phyloP scores from a whole-genome alignment of 2,888 invertebrate species.

The Yponomeuta plumbellus region DNA sequence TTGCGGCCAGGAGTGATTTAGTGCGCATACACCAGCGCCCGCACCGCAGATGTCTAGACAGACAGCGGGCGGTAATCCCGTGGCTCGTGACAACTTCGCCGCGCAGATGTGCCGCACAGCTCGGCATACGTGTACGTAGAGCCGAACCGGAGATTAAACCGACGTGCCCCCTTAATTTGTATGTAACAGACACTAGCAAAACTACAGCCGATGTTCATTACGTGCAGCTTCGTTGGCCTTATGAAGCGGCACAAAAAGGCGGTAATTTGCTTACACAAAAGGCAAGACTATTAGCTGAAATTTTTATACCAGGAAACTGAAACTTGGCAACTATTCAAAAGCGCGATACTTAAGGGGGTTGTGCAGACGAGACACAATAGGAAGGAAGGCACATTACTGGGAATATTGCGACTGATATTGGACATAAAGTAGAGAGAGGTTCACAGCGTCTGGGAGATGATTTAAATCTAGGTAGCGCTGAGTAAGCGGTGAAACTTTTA shows the following conservation, averaged over 20 bases:
- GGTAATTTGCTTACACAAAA: constrained; percentile 14
- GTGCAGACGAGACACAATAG: constrained; percentile 29
- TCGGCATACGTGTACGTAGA: neutral
- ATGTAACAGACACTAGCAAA: neutral
- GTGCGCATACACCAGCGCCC: neutral
- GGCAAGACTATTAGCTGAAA: constrained; percentile 6
- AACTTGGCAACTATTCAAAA: constrained; percentile 22
- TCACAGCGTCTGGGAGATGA: constrained; percentile 22
- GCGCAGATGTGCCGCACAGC: neutral
- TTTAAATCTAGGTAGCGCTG: constrained; percentile 8
- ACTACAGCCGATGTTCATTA: neutral
- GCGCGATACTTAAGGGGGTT: constrained; percentile 6
- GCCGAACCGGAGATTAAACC: neutral
- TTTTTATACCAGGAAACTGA: constrained; percentile 12
- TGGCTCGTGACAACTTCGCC: neutral
- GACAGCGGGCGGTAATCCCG: neutral
- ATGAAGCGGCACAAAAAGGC: neutral
- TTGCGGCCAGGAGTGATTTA: neutral
- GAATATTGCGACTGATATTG: constrained; percentile 35
- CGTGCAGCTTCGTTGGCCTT: neutral
- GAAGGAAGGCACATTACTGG: constrained; percentile 30
- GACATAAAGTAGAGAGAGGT: constrained; percentile 30
- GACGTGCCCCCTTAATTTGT: neutral
- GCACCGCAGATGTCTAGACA: neutral
- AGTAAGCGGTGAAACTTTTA: neutral